These are phyloP conservation scores for Silurus asotus DNA, from an alignment of 2,113 vertebrate genomes.

Conservation along the genomic window DNA sequence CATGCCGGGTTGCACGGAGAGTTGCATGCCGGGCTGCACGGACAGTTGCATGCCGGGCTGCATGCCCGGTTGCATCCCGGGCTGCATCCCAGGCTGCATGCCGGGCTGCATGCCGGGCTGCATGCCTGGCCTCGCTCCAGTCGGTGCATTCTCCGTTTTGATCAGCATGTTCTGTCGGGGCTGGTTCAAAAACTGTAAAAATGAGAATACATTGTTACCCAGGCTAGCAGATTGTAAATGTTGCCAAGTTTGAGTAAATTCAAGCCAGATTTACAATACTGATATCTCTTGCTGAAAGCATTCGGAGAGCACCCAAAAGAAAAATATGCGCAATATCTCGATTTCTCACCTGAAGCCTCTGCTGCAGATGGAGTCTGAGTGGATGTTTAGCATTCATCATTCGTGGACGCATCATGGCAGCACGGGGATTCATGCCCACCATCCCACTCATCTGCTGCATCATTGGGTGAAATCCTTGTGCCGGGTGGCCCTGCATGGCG, in stretches of 20 bases:
- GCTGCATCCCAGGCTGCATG: slow-evolving; percentile 11
- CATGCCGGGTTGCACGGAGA: slow-evolving; percentile 54
- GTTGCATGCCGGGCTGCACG: slow-evolving; percentile 71
- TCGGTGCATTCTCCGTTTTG: slow-evolving; percentile 83
- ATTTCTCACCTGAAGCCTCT: slow-evolving; percentile 87
- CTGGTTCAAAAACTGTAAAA: slow-evolving; percentile 90
- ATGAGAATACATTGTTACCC: slow-evolving; percentile 17
- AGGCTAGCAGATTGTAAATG: not conserved
- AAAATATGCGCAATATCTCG: not conserved
- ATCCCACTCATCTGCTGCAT: slow-evolving; percentile 71
- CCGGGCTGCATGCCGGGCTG: slow-evolving; percentile 65
- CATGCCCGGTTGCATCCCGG: slow-evolving; percentile 57
- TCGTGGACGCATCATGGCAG: slow-evolving; percentile 82
- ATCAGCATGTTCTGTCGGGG: slow-evolving; percentile 84
- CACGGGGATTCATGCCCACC: slow-evolving; percentile 83
- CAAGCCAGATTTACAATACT: not conserved
- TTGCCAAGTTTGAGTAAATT: not conserved
- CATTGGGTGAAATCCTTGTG: slow-evolving; percentile 81
- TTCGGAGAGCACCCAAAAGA: not conserved
- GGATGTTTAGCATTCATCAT: slow-evolving; percentile 87
- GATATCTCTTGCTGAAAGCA: not conserved
- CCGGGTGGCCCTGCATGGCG: slow-evolving; percentile 80
- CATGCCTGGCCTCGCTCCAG: slow-evolving; percentile 82
- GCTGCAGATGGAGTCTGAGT: slow-evolving; percentile 90
- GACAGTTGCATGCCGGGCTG: too few species aligned